Percentiles rank a stretch among this genome's conserved stretches.
Conservation (phyloP, 2,888 invertebrate genomes). For the Ectobius pallidus region DNA sequence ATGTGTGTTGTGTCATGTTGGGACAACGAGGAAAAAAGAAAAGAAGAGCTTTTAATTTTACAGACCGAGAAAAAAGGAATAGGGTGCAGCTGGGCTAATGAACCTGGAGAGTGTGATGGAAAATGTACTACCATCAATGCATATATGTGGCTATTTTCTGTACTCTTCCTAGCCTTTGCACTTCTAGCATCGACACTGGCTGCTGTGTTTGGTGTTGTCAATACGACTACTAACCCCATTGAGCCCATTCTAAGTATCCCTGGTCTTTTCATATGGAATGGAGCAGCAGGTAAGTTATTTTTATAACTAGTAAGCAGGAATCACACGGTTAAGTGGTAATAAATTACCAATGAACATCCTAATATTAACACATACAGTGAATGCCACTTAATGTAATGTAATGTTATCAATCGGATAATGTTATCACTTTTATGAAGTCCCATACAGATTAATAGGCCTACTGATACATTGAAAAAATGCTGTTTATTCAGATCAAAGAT, state of each 20-base stretch:
- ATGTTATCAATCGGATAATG: no score
- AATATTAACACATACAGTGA: no score
- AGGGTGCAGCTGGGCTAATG: neutral
- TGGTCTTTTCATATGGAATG: slow-evolving; percentile 67
- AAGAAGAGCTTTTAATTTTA: neutral
- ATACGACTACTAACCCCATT: slow-evolving; percentile 64
- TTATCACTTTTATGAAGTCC: no score
- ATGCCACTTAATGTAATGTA: no score
- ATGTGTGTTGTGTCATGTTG: slow-evolving; percentile 19
- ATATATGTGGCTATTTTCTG: slow-evolving; percentile 62
- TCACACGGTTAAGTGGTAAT: no score
- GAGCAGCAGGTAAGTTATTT: slow-evolving; percentile 59
- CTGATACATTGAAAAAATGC: no score
- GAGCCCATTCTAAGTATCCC: slow-evolving; percentile 63
- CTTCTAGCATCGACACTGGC: slow-evolving; percentile 58
- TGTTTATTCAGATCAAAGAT: no score
- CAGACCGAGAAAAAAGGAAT: fast-evolving
- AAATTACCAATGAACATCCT: no score
- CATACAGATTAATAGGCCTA: no score
- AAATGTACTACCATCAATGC: slow-evolving; percentile 52
- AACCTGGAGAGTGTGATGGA: neutral
- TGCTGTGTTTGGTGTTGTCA: slow-evolving; percentile 61
- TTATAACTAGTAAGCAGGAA: no score
- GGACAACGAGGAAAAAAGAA: neutral
- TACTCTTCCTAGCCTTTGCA: slow-evolving; percentile 60